A percentile compares a stretch with the other conserved stretches of the same genome.
Evolutionary conservation across 92 coral and sea anemone genomes (phyloP).

Genomic region (Umimayanthus chanpuru): DNA sequence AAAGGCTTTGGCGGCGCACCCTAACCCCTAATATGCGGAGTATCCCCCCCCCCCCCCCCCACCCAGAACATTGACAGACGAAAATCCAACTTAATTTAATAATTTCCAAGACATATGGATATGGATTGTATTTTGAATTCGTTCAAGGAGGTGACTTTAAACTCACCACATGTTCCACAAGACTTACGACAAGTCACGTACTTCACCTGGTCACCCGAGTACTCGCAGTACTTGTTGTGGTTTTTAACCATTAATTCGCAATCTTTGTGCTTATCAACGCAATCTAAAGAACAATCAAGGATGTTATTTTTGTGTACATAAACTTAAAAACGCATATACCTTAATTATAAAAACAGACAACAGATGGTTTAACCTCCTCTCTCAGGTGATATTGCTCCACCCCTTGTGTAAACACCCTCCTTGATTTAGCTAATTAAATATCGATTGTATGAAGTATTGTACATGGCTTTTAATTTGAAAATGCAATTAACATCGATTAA

Average conservation of each 20-base stretch:
- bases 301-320: neutral
- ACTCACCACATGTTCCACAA: slow-evolving; percentile 32
- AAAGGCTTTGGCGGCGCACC: too few relatives aligned
- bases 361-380: too few relatives aligned
- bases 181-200: slow-evolving; percentile 18
- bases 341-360: too few relatives aligned
- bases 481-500: too few relatives aligned
- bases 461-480: too few relatives aligned
- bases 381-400: too few relatives aligned
- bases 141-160: neutral
- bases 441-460: too few relatives aligned
- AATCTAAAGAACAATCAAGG: neutral
- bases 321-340: too few relatives aligned
- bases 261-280: neutral
- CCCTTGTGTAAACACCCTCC: too few relatives aligned
- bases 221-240: neutral
- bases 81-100: neutral
- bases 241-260: neutral
- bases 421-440: too few relatives aligned
- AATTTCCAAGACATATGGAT: neutral
- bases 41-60: too few relatives aligned
- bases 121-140: neutral
- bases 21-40: too few relatives aligned
- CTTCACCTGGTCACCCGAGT: neutral
- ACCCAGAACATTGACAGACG: neutral